phyloP scores from a whole-genome alignment of 2,888 invertebrate genomes.

The Enoplolaimus lenunculus region DNA sequence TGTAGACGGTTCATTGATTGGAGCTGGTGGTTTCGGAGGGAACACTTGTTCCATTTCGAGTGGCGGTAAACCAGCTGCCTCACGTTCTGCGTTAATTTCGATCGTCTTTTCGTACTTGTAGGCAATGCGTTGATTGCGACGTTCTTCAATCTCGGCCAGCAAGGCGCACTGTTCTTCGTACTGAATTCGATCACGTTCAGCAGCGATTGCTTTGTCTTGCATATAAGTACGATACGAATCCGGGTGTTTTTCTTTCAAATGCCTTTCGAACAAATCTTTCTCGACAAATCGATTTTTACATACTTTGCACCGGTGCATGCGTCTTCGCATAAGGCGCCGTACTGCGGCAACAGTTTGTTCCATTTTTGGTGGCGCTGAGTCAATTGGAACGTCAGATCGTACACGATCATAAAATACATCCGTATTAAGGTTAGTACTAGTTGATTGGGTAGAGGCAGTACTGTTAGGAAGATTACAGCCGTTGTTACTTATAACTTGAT shows the following conservation, averaged over 20 bases:
- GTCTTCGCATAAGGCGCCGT: constrained; percentile 29
- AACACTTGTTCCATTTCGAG: constrained; percentile 8
- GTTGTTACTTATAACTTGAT: no score
- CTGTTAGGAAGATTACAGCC: no score
- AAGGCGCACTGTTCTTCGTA: constrained; percentile 1
- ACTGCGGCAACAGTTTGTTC: not conserved
- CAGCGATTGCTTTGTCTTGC: constrained; percentile 31
- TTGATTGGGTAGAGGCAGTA: no score
- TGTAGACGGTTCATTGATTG: not conserved
- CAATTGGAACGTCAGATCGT: constrained; percentile 6
- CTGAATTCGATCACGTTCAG: constrained; percentile 3
- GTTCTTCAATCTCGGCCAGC: not conserved
- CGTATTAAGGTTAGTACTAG: not conserved
- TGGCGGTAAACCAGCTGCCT: not conserved
- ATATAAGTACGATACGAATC: constrained; percentile 33
- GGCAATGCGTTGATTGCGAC: not conserved
- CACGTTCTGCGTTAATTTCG: constrained; percentile 6
- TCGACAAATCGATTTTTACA: constrained; percentile 39
- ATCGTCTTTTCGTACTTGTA: not conserved
- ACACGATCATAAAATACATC: constrained; percentile 9
- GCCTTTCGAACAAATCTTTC: constrained; percentile 33
- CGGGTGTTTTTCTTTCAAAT: constrained; percentile 29
- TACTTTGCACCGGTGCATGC: constrained; percentile 36
- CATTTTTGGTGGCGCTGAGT: not conserved
- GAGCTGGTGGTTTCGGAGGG: not conserved